A percentile compares a stretch with the other conserved stretches of the same genome.
Conservation (phyloP, 1,140 invertebrate species). For the Tribolium madens region DNA sequence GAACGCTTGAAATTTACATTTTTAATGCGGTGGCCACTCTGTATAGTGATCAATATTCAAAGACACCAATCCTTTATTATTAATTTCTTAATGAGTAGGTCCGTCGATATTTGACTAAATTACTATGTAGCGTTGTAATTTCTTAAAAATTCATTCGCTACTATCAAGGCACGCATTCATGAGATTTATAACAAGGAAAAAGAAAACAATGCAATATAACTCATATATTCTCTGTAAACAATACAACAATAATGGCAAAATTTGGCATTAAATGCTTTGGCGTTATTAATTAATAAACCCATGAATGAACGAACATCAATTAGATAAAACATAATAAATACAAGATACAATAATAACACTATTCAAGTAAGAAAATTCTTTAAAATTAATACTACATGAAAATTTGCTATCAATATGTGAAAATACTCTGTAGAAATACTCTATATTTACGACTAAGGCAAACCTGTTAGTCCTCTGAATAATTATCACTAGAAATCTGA, state of each 20-base stretch:
- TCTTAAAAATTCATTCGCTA: slow-evolving; percentile 7
- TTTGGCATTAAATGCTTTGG: slow-evolving; percentile 67
- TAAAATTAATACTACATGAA: slow-evolving; percentile 56
- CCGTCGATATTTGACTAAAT: slow-evolving; percentile 5
- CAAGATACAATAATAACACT: slow-evolving; percentile 31
- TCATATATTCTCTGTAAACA: slow-evolving; percentile 59
- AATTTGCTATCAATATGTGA: slow-evolving; percentile 58
- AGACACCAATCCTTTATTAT: neutral
- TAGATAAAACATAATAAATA: slow-evolving; percentile 42
- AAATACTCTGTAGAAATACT: slow-evolving; percentile 66
- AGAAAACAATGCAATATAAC: slow-evolving; percentile 11
- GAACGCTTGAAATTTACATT: slow-evolving; percentile 2
- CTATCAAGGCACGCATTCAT: slow-evolving; percentile 1
- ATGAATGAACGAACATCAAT: slow-evolving; percentile 52
- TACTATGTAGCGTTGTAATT: neutral
- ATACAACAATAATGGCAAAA: slow-evolving; percentile 66
- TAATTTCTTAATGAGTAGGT: slow-evolving; percentile 1
- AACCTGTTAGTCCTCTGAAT: slow-evolving; percentile 55
- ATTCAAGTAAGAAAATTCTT: slow-evolving; percentile 45
- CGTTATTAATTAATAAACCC: slow-evolving; percentile 60
- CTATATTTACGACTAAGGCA: slow-evolving; percentile 60
- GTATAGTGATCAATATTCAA: slow-evolving; percentile 12
- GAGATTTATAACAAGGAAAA: neutral
- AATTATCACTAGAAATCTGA: slow-evolving; percentile 64
- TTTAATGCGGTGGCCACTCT: slow-evolving; percentile 11